A percentile compares a stretch with the other conserved stretches of the same genome.
phyloP scores from a whole-genome alignment of 1,140 invertebrate species.

The Subanguina moxae region DNA sequence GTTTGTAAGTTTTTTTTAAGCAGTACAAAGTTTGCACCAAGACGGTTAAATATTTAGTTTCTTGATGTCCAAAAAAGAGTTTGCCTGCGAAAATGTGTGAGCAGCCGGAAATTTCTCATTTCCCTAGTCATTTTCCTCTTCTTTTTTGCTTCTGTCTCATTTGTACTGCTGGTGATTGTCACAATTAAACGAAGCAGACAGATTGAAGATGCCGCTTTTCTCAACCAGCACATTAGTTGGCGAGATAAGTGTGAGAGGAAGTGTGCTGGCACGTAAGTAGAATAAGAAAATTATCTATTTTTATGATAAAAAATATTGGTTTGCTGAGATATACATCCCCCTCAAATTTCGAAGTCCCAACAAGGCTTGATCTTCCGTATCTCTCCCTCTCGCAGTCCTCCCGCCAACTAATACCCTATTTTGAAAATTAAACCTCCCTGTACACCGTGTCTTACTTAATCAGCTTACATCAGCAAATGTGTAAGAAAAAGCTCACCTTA shows the following conservation, averaged over 20 bases:
- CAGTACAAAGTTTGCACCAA: too few species aligned
- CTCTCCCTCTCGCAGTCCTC: neutral
- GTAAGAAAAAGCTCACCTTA: too few species aligned
- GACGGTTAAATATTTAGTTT: too few species aligned
- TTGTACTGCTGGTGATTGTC: slow-evolving; percentile 26
- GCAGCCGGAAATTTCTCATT: slow-evolving; percentile 25
- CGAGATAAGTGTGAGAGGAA: slow-evolving; percentile 26
- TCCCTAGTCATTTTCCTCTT: slow-evolving; percentile 20
- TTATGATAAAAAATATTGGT: neutral
- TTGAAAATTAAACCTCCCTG: too few species aligned
- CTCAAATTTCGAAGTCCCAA: neutral
- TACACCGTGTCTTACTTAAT: too few species aligned
- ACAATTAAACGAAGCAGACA: slow-evolving; percentile 19
- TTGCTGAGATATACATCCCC: neutral
- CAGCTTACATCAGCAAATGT: too few species aligned
- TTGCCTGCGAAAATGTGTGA: neutral
- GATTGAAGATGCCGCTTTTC: slow-evolving; percentile 30
- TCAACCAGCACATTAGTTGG: slow-evolving; percentile 30
- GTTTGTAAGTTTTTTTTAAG: too few species aligned
- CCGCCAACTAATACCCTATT: too few species aligned
- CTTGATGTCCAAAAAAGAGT: neutral
- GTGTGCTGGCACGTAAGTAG: slow-evolving; percentile 29
- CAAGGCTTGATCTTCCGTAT: neutral
- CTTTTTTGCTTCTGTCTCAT: slow-evolving; percentile 17
- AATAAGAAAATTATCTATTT: neutral